Evolutionary conservation across 2,888 invertebrate genomes (phyloP).

Genomic region (Labia minor): DNA sequence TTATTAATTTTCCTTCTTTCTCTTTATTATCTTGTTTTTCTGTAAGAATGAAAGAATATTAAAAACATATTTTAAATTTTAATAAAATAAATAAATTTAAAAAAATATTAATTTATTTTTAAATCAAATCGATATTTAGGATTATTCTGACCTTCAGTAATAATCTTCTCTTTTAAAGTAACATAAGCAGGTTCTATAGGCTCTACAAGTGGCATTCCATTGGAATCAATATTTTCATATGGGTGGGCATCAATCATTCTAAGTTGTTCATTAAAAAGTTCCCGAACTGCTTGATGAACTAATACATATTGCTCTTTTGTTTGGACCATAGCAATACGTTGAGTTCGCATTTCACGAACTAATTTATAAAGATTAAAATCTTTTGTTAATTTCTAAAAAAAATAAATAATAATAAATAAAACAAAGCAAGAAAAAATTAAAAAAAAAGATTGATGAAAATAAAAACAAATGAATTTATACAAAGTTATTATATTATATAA

Average conservation of each 20-base stretch:
- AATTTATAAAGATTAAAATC: slow-evolving; percentile 42
- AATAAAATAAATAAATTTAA: not conserved
- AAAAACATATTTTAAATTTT: slow-evolving; percentile 13
- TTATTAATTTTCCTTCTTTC: slow-evolving; percentile 24
- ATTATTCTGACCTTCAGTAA: slow-evolving; percentile 27
- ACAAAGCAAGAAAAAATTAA: slow-evolving; percentile 20
- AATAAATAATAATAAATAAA: slow-evolving; percentile 18
- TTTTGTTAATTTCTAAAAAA: slow-evolving; percentile 36
- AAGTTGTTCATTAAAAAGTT: slow-evolving; percentile 43
- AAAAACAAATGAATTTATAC: not conserved
- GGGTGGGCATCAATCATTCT: slow-evolving; percentile 43
- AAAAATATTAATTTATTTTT: too few relatives aligned
- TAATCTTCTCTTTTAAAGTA: slow-evolving; percentile 28
- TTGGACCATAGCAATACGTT: slow-evolving; percentile 44
- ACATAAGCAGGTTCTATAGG: slow-evolving; percentile 32
- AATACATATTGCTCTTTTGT: slow-evolving; percentile 46
- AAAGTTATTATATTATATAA: too few relatives aligned
- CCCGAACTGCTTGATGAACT: slow-evolving; percentile 42
- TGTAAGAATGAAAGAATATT: slow-evolving; percentile 25
- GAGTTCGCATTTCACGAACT: slow-evolving; percentile 42
- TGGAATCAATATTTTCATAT: slow-evolving; percentile 41
- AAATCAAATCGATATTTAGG: too few relatives aligned
- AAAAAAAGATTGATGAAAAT: not conserved
- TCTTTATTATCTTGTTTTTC: slow-evolving; percentile 31
- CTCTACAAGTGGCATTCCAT: slow-evolving; percentile 34